Evolutionary conservation across 2,797 vertebrate species (phyloP).

Genomic region (Gouania willdenowi): DNA sequence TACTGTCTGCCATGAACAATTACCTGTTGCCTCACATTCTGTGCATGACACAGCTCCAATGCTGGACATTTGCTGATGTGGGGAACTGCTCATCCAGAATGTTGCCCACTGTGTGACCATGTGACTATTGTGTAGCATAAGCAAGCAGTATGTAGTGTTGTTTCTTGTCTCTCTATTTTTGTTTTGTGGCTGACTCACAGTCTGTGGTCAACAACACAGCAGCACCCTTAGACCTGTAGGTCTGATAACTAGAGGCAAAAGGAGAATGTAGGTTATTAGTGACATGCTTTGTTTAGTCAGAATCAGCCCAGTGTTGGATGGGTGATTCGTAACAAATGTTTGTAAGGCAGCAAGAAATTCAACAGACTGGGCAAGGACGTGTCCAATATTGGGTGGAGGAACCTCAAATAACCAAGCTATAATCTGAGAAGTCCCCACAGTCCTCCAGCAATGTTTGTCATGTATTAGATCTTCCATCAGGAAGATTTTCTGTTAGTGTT

Average conservation of each 20-base stretch:
- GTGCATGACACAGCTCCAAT: conserved; percentile 42
- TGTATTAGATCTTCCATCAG: too few relatives aligned
- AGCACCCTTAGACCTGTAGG: conserved; percentile 28
- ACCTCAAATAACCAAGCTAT: too few relatives aligned
- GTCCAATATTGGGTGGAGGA: conserved; percentile 17
- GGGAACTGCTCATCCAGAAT: conserved; percentile 39
- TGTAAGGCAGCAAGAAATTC: conserved; percentile 12
- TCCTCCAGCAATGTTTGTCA: conserved; percentile 19
- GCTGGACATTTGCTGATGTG: conserved; percentile 56
- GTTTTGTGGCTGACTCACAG: conserved; percentile 19
- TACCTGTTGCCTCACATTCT: conserved; percentile 43
- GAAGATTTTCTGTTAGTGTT: too few relatives aligned
- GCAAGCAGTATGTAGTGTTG: conserved; percentile 2
- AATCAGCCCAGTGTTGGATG: conserved; percentile 3
- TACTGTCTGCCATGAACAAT: conserved; percentile 32
- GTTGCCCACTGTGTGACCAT: conserved; percentile 45
- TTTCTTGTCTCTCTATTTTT: conserved; percentile 7
- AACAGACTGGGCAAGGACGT: conserved; percentile 9
- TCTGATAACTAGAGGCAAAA: background rate
- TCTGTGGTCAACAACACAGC: too few relatives aligned
- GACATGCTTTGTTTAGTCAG: conserved; percentile 8
- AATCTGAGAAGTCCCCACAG: too few relatives aligned
- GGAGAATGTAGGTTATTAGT: conserved; percentile 29
- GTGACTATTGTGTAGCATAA: conserved; percentile 5
- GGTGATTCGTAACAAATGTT: conserved; percentile 61